Conservation (phyloP, 2,888 invertebrate species). For the Nowickia ferox region DNA sequence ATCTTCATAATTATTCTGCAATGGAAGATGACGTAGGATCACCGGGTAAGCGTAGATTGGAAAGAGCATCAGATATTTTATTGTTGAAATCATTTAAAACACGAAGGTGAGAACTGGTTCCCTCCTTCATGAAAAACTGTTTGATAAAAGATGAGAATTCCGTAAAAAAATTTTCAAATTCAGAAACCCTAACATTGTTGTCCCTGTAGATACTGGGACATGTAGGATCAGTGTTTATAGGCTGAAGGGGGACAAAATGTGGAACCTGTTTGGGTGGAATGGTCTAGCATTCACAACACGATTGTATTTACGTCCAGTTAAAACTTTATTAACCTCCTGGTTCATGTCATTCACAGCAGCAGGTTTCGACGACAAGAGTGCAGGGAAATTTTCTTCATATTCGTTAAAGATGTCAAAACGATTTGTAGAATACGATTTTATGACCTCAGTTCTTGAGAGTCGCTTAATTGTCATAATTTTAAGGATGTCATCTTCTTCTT, state of each 20-base stretch:
- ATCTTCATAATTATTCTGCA: neutral
- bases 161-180: conserved; percentile 8
- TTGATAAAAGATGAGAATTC: conserved; percentile 6
- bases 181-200: neutral
- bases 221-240: conserved; percentile 1
- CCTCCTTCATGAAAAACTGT: conserved; percentile 5
- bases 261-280: neutral
- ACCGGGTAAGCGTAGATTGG: neutral
- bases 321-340: neutral
- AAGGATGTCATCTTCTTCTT: neutral
- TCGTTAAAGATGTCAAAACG: neutral
- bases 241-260: neutral
- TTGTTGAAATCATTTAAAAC: conserved; percentile 18
- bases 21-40: neutral
- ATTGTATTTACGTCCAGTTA: neutral
- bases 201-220: neutral
- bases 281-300: neutral
- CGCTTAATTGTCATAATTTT: neutral
- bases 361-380: neutral
- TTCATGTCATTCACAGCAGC: neutral
- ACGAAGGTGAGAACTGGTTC: neutral
- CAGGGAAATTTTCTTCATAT: neutral
- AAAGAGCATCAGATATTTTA: neutral
- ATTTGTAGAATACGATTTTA: neutral
- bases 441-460: conserved; percentile 3